phyloP scores from a whole-genome alignment of 2,888 invertebrate genomes.

The Eulithis prunata region DNA sequence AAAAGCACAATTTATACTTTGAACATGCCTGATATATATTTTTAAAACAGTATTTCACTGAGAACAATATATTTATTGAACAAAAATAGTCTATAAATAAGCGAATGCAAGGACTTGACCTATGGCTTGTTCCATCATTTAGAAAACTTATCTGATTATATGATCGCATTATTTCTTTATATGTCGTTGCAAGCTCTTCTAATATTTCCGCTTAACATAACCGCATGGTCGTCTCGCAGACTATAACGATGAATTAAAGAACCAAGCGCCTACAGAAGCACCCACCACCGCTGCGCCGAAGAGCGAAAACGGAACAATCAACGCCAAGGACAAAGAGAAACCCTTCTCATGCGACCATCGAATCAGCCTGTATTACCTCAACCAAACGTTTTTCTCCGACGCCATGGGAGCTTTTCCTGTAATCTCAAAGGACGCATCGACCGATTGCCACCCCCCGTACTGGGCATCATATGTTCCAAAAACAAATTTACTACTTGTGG shows the following conservation, averaged over 20 bases:
- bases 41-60: background rate
- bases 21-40: background rate
- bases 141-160: too few relatives aligned
- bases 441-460: constrained; percentile 78
- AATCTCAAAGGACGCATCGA: constrained; percentile 58
- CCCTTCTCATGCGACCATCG: constrained; percentile 89
- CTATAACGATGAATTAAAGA: constrained; percentile 55
- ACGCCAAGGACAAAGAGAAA: constrained; percentile 69
- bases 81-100: too few relatives aligned
- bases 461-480: constrained; percentile 89
- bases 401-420: constrained; percentile 61
- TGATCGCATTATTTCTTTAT: constrained; percentile 21
- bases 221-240: constrained; percentile 61
- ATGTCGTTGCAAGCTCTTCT: constrained; percentile 47
- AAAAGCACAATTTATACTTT: too few relatives aligned
- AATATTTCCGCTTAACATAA: constrained; percentile 72
- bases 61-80: too few relatives aligned
- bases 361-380: constrained; percentile 87
- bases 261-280: constrained; percentile 53
- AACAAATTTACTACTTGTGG: constrained; percentile 91
- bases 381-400: constrained; percentile 82
- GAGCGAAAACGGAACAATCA: constrained; percentile 55
- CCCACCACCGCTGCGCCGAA: constrained; percentile 51
- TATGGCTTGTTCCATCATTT: too few relatives aligned
- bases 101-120: too few relatives aligned